Percentiles rank a stretch among this genome's conserved stretches.
phyloP scores from a whole-genome alignment of 1,140 invertebrate genomes.

The Eufriesea mexicana region DNA sequence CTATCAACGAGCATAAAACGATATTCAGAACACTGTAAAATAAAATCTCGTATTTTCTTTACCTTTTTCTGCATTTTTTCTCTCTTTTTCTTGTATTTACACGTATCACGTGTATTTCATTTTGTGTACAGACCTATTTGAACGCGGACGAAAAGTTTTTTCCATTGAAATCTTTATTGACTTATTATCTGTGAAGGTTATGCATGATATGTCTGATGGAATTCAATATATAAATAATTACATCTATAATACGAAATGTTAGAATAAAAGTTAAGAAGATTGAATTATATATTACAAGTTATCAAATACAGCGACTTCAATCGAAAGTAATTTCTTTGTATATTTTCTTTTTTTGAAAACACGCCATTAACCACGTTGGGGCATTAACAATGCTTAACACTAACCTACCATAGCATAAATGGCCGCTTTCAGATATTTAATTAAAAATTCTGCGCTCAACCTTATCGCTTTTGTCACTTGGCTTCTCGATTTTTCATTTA shows the following conservation, averaged over 20 bases:
- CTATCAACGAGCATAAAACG: neutral
- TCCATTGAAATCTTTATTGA: neutral
- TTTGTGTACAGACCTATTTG: neutral
- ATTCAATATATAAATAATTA: no score
- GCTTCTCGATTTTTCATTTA: no score
- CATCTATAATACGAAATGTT: neutral
- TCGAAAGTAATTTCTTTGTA: neutral
- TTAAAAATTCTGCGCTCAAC: no score
- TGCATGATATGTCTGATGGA: neutral
- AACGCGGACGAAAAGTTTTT: neutral
- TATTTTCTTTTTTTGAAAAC: neutral
- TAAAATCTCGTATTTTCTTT: neutral
- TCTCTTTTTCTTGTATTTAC: no score
- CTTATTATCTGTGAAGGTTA: neutral
- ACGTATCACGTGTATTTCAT: no score
- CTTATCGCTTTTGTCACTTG: no score
- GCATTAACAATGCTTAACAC: no score
- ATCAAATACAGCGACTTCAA: neutral
- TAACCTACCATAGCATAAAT: no score
- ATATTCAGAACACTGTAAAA: neutral
- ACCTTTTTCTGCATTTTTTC: no score
- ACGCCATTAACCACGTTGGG: neutral
- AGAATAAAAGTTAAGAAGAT: neutral
- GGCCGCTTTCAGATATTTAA: no score
- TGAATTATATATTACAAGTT: neutral